A percentile compares a stretch with the other conserved stretches of the same genome.
phyloP scores from a whole-genome alignment of 2,113 vertebrate species.

The Burhinus oedicnemus region DNA sequence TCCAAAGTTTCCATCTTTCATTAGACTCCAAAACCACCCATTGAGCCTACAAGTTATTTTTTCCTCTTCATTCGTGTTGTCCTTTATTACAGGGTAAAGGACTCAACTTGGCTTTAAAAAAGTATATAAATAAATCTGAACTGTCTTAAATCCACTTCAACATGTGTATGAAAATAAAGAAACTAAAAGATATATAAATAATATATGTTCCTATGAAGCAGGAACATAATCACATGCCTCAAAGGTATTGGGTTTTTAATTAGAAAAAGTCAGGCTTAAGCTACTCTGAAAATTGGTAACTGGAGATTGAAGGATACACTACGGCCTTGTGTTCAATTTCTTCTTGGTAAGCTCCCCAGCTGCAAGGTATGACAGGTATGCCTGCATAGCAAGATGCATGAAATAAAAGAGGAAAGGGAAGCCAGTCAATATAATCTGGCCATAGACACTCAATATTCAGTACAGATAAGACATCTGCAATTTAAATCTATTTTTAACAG shows the following conservation, averaged over 20 bases:
- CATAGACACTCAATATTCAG: neutral
- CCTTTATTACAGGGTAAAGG: neutral
- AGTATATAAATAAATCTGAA: neutral
- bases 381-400: rapidly evolving
- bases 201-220: neutral
- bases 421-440: neutral
- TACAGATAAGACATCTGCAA: neutral
- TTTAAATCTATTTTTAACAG: neutral
- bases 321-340: neutral
- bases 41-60: neutral
- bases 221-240: neutral
- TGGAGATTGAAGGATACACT: neutral
- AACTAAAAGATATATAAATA: neutral
- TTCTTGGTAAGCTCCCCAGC: neutral
- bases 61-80: neutral
- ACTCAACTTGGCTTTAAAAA: neutral
- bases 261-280: neutral
- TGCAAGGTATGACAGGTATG: neutral
- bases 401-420: neutral
- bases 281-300: neutral
- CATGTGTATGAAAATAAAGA: neutral
- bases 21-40: neutral
- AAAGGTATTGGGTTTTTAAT: neutral
- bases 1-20: neutral
- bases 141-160: neutral